Conservation (phyloP, 2,888 invertebrate species). For the Strigamia crassipes region DNA sequence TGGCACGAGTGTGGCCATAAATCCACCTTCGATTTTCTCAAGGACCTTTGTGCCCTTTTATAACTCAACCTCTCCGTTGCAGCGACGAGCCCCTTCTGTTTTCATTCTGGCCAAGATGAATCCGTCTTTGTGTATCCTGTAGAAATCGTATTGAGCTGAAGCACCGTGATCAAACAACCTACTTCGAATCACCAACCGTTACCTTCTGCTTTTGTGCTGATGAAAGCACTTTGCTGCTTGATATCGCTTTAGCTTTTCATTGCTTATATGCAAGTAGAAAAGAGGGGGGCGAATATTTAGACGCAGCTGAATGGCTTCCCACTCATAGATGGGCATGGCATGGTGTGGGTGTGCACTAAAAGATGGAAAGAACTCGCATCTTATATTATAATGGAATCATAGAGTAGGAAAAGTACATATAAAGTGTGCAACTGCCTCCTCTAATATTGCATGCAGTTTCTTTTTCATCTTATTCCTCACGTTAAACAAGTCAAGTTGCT, state of each 20-base stretch:
- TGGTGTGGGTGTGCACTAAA: background rate
- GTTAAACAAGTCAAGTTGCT: conserved; percentile 16
- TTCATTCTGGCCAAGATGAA: conserved; percentile 31
- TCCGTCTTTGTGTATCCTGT: conserved; percentile 21
- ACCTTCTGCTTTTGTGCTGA: conserved; percentile 24
- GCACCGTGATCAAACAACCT: conserved; percentile 16
- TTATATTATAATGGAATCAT: conserved; percentile 25
- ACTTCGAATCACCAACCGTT: conserved; percentile 19
- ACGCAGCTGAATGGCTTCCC: conserved; percentile 28
- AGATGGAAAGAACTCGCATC: conserved; percentile 19
- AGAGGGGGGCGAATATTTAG: conserved; percentile 10
- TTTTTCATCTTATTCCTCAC: background rate
- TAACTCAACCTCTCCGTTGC: conserved; percentile 19
- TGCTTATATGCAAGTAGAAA: conserved; percentile 30
- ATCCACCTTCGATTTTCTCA: conserved; percentile 31
- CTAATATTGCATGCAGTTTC: background rate
- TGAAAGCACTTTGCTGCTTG: conserved; percentile 14
- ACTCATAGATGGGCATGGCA: background rate
- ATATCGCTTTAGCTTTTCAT: conserved; percentile 17
- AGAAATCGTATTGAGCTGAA: conserved; percentile 28
- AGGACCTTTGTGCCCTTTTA: conserved; percentile 37
- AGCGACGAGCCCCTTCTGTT: conserved; percentile 17
- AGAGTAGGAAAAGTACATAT: conserved; percentile 3
- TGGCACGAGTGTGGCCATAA: background rate
- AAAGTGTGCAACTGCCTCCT: background rate